Conservation (phyloP, 2,888 invertebrate genomes). For the Pristionchus japonicus region DNA sequence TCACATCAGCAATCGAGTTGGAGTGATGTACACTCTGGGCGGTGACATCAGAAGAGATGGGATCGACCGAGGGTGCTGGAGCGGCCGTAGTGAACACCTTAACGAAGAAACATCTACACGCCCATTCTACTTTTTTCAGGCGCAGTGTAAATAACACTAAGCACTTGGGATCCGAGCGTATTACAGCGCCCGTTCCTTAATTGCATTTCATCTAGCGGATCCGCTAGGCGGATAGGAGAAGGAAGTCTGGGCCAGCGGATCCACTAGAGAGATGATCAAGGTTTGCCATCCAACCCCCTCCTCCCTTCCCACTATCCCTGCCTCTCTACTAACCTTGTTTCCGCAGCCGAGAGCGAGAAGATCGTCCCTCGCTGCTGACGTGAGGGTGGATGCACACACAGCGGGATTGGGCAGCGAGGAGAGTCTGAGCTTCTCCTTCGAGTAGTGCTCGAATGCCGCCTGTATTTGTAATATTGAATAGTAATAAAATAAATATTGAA, state of each 20-base stretch:
- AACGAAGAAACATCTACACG: background rate
- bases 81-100: constrained; percentile 73
- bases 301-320: too few species aligned
- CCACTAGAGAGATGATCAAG: background rate
- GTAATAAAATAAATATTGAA: background rate
- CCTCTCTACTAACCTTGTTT: constrained; percentile 48
- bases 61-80: constrained; percentile 53
- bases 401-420: constrained; percentile 55
- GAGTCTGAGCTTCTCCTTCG: constrained; percentile 62
- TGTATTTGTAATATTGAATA: too few species aligned
- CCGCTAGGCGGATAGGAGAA: too few species aligned
- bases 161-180: too few species aligned
- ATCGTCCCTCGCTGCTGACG: constrained; percentile 71
- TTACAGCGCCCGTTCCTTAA: too few species aligned
- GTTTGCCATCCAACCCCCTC: background rate
- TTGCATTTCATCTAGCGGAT: too few species aligned
- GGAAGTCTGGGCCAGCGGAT: constrained; percentile 5
- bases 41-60: constrained; percentile 60
- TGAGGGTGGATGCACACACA: constrained; percentile 52
- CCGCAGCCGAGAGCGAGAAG: constrained; percentile 71
- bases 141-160: too few species aligned
- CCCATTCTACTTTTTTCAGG: background rate
- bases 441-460: constrained; percentile 69
- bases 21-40: constrained; percentile 50
- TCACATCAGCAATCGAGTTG: background rate